Conservation (phyloP, 2,888 invertebrate species). For the Arctia plantaginis region DNA sequence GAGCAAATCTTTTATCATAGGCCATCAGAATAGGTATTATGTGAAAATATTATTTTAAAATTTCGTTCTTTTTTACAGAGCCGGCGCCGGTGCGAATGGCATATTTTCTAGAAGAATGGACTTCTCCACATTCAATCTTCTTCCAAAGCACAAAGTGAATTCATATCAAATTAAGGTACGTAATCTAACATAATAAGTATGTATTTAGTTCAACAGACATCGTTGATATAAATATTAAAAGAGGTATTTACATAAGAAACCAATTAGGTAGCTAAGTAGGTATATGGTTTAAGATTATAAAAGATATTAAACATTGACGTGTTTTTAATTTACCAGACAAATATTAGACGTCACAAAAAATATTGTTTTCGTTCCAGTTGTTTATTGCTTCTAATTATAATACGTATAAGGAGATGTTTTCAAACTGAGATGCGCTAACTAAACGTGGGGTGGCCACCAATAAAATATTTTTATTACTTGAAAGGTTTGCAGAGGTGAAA, state of each 20-base stretch:
- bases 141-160: constrained; percentile 98
- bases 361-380: not conserved
- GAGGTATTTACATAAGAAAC: not conserved
- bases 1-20: not conserved
- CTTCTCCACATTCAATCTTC: constrained; percentile 97
- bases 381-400: not conserved
- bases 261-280: not conserved
- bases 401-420: constrained; percentile 7
- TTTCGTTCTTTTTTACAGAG: constrained; percentile 85
- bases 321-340: not conserved
- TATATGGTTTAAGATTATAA: not conserved
- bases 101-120: constrained; percentile 97
- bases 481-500: constrained; percentile 75
- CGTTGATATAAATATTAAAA: not conserved
- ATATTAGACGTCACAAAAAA: not conserved
- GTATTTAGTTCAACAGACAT: not conserved
- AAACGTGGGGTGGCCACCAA: constrained; percentile 36
- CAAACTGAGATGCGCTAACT: constrained; percentile 15
- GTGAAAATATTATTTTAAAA: constrained; percentile 13
- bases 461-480: constrained; percentile 75
- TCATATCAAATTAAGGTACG: constrained; percentile 99
- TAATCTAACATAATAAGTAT: constrained; percentile 8
- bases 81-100: constrained; percentile 95
- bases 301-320: not conserved
- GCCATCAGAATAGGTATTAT: not conserved